Conservation (phyloP, 1,140 invertebrate species). For the Neuroterus valhalla region DNA sequence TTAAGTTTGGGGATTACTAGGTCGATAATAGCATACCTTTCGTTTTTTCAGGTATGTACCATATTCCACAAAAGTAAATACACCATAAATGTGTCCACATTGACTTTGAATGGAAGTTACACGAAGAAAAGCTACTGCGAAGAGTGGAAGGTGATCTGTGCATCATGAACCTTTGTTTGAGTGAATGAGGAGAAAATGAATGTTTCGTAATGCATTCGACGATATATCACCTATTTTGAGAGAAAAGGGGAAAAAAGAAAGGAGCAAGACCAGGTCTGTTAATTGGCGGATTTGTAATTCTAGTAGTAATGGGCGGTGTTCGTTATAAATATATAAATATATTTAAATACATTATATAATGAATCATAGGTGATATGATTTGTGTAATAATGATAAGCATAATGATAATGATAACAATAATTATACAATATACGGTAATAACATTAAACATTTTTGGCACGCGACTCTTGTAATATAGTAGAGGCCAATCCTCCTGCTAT, state of each 20-base stretch:
- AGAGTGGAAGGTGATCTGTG: slow-evolving; percentile 65
- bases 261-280: slow-evolving; percentile 44
- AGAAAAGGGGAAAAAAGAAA: slow-evolving; percentile 45
- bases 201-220: slow-evolving; percentile 65
- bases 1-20: not conserved
- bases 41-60: slow-evolving; percentile 72
- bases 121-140: slow-evolving; percentile 63
- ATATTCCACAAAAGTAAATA: slow-evolving; percentile 70
- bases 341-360: slow-evolving; percentile 67
- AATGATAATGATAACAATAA: slow-evolving; percentile 64
- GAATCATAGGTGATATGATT: slow-evolving; percentile 70
- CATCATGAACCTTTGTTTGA: slow-evolving; percentile 61
- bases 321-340: slow-evolving; percentile 75
- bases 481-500: slow-evolving; percentile 72
- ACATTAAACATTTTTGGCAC: slow-evolving; percentile 69
- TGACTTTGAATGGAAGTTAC: slow-evolving; percentile 66
- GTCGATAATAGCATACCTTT: slow-evolving; percentile 31
- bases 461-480: slow-evolving; percentile 74
- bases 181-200: slow-evolving; percentile 36
- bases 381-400: slow-evolving; percentile 70
- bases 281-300: slow-evolving; percentile 70
- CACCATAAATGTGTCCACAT: slow-evolving; percentile 69
- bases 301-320: slow-evolving; percentile 74
- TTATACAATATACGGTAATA: slow-evolving; percentile 60
- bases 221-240: slow-evolving; percentile 71